Conservation (phyloP, 2,888 invertebrate genomes). For the Dolichopus griseipennis region DNA sequence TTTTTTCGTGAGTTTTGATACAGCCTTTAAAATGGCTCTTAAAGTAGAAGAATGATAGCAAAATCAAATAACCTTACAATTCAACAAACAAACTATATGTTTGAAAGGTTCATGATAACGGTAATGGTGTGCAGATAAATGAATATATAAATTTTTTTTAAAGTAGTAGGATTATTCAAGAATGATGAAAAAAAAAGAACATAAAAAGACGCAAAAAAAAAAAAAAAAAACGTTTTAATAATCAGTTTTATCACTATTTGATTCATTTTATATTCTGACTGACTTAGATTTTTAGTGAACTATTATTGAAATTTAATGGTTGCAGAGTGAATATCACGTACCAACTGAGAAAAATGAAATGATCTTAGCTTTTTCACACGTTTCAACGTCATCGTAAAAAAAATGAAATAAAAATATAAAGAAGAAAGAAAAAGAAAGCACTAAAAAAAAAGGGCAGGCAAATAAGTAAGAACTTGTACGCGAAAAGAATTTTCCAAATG, state of each 20-base stretch:
- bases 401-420: neutral
- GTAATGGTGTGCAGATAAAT: too few relatives aligned
- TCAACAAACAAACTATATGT: too few relatives aligned
- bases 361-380: conserved; percentile 2
- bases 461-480: neutral
- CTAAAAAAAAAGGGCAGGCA: neutral
- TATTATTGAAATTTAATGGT: conserved; percentile 6
- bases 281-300: conserved; percentile 4
- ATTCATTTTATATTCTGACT: conserved; percentile 6
- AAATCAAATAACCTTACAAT: too few relatives aligned
- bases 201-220: neutral
- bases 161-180: too few relatives aligned
- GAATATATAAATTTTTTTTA: too few relatives aligned
- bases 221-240: neutral
- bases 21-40: too few relatives aligned
- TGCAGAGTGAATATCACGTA: conserved; percentile 4
- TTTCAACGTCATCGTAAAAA: conserved; percentile 1
- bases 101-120: too few relatives aligned
- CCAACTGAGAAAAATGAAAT: neutral
- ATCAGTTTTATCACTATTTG: conserved; percentile 4
- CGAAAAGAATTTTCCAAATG: neutral
- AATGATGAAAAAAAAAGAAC: neutral
- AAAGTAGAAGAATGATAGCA: too few relatives aligned
- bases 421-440: too few relatives aligned
- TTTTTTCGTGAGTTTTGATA: neutral